Percentiles rank a stretch among this genome's conserved stretches.
Conservation (phyloP, 2,113 vertebrate species). For the Pungitius pungitius region DNA sequence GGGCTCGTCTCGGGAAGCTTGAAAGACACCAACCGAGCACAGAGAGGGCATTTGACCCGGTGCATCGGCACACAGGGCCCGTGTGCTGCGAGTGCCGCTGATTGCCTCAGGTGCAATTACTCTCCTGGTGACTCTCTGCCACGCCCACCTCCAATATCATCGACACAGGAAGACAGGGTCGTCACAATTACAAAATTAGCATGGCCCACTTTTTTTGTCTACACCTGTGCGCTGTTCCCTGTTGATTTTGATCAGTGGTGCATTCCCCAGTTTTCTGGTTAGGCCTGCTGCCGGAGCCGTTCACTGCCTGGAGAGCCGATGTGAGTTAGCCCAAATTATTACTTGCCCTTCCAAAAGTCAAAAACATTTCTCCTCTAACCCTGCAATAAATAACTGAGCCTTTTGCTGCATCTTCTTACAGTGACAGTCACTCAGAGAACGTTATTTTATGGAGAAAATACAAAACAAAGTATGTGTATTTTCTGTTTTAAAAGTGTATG, state of each 20-base stretch:
- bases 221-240: neutral
- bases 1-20: too few relatives aligned
- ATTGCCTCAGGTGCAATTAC: too few relatives aligned
- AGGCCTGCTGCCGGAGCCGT: neutral
- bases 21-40: too few relatives aligned
- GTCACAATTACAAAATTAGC: neutral
- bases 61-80: too few relatives aligned
- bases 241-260: conserved; percentile 3
- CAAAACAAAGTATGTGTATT: neutral
- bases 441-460: neutral
- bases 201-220: neutral
- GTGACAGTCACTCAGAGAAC: neutral
- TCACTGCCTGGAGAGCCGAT: neutral
- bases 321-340: neutral
- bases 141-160: too few relatives aligned
- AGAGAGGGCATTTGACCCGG: too few relatives aligned
- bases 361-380: neutral
- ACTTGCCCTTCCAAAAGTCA: neutral
- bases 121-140: too few relatives aligned
- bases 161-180: too few relatives aligned
- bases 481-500: neutral
- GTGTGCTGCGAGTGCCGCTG: too few relatives aligned
- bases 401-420: neutral
- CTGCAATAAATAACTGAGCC: neutral
- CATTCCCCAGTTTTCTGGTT: neutral